Evolutionary conservation across 2,888 invertebrate genomes (phyloP).

Genomic region (Tanytarsus gracilentus): DNA sequence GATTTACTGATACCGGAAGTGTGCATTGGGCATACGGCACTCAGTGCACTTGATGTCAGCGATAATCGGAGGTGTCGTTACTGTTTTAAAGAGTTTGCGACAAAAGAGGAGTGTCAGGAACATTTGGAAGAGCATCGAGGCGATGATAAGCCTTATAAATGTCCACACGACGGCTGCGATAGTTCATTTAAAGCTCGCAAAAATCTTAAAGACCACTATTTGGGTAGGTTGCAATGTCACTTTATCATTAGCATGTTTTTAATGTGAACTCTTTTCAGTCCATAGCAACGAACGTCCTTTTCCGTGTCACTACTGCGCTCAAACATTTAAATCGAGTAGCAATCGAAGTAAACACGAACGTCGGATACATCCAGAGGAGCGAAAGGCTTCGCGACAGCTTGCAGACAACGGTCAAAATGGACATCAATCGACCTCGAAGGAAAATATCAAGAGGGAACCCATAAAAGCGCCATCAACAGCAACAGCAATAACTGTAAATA

Average conservation of each 20-base stretch:
- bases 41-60: conserved; percentile 7
- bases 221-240: not conserved
- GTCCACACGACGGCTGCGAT: conserved; percentile 19
- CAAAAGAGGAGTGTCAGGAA: not conserved
- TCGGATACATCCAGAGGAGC: conserved; percentile 1
- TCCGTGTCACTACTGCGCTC: conserved; percentile 13
- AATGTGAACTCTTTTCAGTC: not conserved
- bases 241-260: not conserved
- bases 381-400: not conserved
- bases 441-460: not conserved
- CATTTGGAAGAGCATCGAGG: conserved; percentile 3
- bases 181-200: conserved; percentile 18
- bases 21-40: not conserved
- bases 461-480: not conserved
- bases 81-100: conserved; percentile 4
- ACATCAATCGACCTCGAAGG: not conserved
- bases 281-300: conserved; percentile 5
- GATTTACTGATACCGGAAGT: conserved; percentile 18
- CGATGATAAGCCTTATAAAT: conserved; percentile 17
- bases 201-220: conserved; percentile 19
- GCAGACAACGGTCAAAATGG: not conserved
- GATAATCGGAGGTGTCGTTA: conserved; percentile 5
- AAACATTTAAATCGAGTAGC: conserved; percentile 13
- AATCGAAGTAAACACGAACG: conserved; percentile 16
- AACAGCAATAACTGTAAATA: not conserved